Percentiles rank a stretch among this genome's conserved stretches.
Evolutionary conservation across 2,113 vertebrate genomes (phyloP).

Genomic region (Hippolais icterina): DNA sequence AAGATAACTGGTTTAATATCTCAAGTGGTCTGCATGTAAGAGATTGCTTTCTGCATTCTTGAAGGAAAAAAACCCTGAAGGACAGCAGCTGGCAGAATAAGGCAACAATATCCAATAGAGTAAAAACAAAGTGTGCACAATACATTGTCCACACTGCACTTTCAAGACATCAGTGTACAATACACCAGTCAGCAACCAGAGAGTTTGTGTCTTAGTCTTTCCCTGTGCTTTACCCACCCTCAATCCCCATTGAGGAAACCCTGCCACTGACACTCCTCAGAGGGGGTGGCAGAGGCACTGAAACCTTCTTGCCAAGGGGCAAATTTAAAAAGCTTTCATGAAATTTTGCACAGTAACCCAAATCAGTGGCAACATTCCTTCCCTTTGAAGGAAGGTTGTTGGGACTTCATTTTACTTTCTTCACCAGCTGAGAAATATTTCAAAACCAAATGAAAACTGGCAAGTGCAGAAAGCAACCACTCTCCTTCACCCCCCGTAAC

Average conservation of each 20-base stretch:
- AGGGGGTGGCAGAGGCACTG: neutral
- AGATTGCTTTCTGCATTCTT: neutral
- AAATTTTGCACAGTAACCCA: neutral
- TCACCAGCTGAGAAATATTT: neutral
- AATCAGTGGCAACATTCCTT: neutral
- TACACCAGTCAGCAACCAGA: neutral
- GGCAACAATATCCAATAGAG: neutral
- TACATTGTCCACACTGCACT: neutral
- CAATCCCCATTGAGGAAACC: neutral
- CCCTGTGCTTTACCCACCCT: neutral
- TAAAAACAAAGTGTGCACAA: neutral
- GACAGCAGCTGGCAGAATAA: neutral
- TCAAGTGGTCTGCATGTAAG: constrained; percentile 8
- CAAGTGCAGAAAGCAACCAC: neutral
- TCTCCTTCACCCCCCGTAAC: neutral
- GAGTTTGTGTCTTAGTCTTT: neutral
- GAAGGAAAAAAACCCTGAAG: neutral
- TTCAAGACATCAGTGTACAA: neutral
- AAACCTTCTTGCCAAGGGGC: neutral
- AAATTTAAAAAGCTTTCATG: neutral
- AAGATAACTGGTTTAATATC: neutral
- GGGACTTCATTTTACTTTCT: neutral
- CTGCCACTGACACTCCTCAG: rapidly evolving
- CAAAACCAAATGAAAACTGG: neutral
- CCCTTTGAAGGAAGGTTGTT: neutral